Evolutionary conservation across 30 jellyfish, hydroid and myxozoan species (phyloP).

Genomic region (Aurelia sp.): DNA sequence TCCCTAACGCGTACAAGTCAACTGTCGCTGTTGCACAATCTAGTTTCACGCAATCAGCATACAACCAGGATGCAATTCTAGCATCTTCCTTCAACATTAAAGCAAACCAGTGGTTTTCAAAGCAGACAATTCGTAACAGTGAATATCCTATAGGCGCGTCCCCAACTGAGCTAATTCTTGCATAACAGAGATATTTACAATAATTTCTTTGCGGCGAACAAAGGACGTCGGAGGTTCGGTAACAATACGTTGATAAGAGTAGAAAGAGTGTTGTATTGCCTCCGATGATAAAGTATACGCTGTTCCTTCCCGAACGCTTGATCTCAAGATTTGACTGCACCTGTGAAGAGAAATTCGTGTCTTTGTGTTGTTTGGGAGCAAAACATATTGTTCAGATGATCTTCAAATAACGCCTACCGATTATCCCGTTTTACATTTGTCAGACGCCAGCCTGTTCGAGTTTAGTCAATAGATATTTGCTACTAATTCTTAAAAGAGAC

Average conservation of each 20-base stretch:
- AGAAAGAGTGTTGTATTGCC: neutral
- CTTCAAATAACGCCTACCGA: conserved; percentile 60
- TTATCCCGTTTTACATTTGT: conserved; percentile 52
- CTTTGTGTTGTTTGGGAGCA: conserved; percentile 61
- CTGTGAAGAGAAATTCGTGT: conserved; percentile 62
- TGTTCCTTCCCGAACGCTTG: conserved; percentile 23
- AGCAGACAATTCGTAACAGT: conserved; percentile 51
- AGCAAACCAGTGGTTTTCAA: conserved; percentile 24
- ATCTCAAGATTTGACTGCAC: conserved; percentile 42
- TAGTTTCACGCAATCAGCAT: too few relatives aligned
- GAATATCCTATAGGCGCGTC: conserved; percentile 68
- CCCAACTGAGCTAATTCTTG: conserved; percentile 77
- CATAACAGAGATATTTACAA: conserved; percentile 52
- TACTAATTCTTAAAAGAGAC: conserved; percentile 39
- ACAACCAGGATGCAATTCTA: too few relatives aligned
- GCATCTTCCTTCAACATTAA: neutral
- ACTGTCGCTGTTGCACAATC: too few relatives aligned
- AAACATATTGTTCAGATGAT: conserved; percentile 58
- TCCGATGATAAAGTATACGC: too few relatives aligned
- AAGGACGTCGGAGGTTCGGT: conserved; percentile 44
- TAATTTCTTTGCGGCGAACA: conserved; percentile 55
- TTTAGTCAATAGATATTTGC: conserved; percentile 28
- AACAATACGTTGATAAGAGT: conserved; percentile 51
- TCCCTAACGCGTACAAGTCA: conserved; percentile 18
- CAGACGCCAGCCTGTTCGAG: conserved; percentile 67